Base-by-base conservation (phyloP, 1,140 invertebrate genomes). In the Tenebrio molitor region DNA sequence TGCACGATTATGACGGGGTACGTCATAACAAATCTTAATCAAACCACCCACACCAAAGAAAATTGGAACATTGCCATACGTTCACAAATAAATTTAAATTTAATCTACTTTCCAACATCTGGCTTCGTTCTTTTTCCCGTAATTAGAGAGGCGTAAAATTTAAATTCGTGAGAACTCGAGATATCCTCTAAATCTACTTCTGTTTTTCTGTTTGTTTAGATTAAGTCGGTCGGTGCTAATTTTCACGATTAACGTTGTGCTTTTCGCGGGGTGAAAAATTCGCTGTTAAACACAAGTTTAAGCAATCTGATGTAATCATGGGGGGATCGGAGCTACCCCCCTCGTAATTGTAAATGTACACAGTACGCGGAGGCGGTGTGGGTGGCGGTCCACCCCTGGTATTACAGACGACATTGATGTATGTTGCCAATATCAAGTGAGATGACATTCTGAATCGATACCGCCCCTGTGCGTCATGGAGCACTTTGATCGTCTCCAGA, bases 351-450 rank as follows among this genome's bases (percentile, higher is more conserved):
- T 39, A 65, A 39, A 65, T 65, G 19, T 42, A 42, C 21, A 42
- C 34, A 25, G 33, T 65, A 63, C 12, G 62, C 19, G 44, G 8
- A 8, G 44, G 17, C 6, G 44, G 53, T 39, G 17, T 21, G 71
- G 46, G 42, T 73, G 46, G 50, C 44, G 65, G 62, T 8, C 69
- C 42, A 68, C 73, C 73, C 69, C 42, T 67, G 50, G 50, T 64
- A 75, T 58, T 69, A 65, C 65, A 62, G 50, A 41, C 74, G 74
- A 75, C 74, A 75, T 62, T 75, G 74, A 75, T 75, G 71, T 75
- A 75, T 75, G 74, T 71, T 34, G 67, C 63, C 71, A 75, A 75
- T 75, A 75, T 75, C 67, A 67, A 44, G 44, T 64, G 25, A 70
- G 71, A 75, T 67, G 74, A 69, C 58, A 69, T 75, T 58, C 23